Conservation (phyloP, 2,888 invertebrate genomes). For the Thymelicus sylvestris region DNA sequence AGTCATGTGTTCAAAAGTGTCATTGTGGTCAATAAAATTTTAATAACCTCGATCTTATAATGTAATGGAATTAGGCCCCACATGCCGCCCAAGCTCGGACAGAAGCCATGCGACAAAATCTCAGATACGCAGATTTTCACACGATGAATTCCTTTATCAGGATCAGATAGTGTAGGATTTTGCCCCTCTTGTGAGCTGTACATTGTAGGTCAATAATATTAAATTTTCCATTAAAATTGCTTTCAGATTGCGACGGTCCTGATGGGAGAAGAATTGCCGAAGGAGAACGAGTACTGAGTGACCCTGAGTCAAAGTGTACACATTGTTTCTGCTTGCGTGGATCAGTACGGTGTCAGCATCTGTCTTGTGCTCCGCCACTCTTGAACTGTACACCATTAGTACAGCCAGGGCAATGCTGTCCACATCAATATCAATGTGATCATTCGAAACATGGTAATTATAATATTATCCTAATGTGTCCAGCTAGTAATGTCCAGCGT, state of each 20-base stretch:
- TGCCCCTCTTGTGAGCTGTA: too few relatives aligned
- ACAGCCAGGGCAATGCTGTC: conserved; percentile 92
- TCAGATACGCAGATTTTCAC: too few relatives aligned
- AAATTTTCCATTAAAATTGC: too few relatives aligned
- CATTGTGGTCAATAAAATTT: too few relatives aligned
- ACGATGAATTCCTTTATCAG: too few relatives aligned
- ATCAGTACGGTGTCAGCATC: conserved; percentile 88
- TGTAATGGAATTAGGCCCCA: too few relatives aligned
- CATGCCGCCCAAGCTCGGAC: too few relatives aligned
- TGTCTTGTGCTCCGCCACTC: conserved; percentile 90
- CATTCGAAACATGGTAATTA: conserved; percentile 45
- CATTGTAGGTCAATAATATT: too few relatives aligned
- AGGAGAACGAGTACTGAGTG: conserved; percentile 87
- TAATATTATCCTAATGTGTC: not conserved
- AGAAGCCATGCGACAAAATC: too few relatives aligned
- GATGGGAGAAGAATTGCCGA: conserved; percentile 86
- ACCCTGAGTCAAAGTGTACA: conserved; percentile 86
- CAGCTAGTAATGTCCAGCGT: not conserved
- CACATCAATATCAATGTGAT: conserved; percentile 92
- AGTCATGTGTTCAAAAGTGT: too few relatives aligned
- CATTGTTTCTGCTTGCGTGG: conserved; percentile 93
- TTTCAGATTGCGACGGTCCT: conserved; percentile 86
- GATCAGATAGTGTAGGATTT: too few relatives aligned
- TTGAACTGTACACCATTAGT: conserved; percentile 91
- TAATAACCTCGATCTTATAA: too few relatives aligned